A percentile compares a stretch with the other conserved stretches of the same genome.
Conservation (phyloP, 2,797 vertebrate species). For the Tiaroga cobitis region DNA sequence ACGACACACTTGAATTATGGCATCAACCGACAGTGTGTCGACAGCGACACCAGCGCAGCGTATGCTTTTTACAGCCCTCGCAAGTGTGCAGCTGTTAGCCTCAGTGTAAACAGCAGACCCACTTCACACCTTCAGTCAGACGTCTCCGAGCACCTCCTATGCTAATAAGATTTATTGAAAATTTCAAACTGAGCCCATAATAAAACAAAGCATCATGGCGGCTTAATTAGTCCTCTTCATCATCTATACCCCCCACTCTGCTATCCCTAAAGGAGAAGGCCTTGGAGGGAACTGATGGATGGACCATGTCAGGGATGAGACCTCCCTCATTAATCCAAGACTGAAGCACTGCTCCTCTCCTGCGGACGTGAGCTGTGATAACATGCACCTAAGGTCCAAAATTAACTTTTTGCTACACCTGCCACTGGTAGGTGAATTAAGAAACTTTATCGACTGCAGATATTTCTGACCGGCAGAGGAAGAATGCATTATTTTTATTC, state of each 20-base stretch:
- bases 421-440: not conserved
- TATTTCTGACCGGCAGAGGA: not conserved
- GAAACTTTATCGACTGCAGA: not conserved
- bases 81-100: conserved; percentile 71
- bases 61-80: conserved; percentile 54
- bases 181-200: conserved; percentile 45
- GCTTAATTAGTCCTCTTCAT: conserved; percentile 61
- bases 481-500: not conserved
- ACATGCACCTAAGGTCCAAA: not conserved
- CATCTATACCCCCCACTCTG: conserved; percentile 52
- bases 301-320: conserved; percentile 46
- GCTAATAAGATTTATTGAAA: conserved; percentile 62
- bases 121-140: conserved; percentile 57
- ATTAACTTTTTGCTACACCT: conserved; percentile 22
- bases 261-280: conserved; percentile 46
- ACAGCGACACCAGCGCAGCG: conserved; percentile 58
- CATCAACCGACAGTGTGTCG: conserved; percentile 72
- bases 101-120: conserved; percentile 55
- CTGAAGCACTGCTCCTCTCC: conserved; percentile 44
- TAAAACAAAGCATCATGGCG: conserved; percentile 57
- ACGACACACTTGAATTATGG: conserved; percentile 72
- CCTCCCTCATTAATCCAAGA: conserved; percentile 54
- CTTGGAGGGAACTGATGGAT: conserved; percentile 59
- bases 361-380: not conserved
- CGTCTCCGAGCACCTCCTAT: conserved; percentile 48